phyloP scores from a whole-genome alignment of 2,113 vertebrate genomes.

The Orycteropus afer region DNA sequence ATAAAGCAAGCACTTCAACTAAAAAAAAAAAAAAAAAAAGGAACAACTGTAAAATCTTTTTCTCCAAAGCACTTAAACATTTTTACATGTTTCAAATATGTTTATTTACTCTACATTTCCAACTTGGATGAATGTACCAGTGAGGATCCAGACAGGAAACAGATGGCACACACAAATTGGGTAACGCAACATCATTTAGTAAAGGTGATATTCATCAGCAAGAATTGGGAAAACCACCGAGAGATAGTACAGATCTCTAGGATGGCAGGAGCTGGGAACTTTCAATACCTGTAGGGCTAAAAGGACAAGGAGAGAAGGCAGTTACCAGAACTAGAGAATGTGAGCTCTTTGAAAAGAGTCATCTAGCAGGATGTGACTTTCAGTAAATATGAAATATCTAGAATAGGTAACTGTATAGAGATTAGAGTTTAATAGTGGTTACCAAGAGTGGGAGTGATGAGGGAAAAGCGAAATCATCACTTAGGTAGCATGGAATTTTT shows the following conservation, averaged over 20 bases:
- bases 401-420: not conserved
- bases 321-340: not conserved
- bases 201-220: not conserved
- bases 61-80: constrained; percentile 58
- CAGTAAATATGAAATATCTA: not conserved
- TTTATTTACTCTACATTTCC: not conserved
- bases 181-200: not conserved
- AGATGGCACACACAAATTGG: not conserved
- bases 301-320: not conserved
- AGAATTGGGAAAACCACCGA: not conserved
- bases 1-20: constrained; percentile 57
- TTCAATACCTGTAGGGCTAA: not conserved
- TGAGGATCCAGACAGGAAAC: not conserved
- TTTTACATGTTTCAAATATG: constrained; percentile 9
- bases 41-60: constrained; percentile 39
- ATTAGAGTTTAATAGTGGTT: not conserved
- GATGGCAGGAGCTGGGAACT: not conserved
- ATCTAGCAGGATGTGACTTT: not conserved
- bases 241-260: not conserved
- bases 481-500: not conserved
- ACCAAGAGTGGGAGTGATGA: not conserved
- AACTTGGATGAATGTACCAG: not conserved
- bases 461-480: not conserved
- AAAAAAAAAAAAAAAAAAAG: constrained; percentile 18
- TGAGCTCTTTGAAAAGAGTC: not conserved